These are phyloP conservation scores for Callaeas wilsoni DNA, from an alignment of 2,113 vertebrate genomes.

Conservation along the genomic window DNA sequence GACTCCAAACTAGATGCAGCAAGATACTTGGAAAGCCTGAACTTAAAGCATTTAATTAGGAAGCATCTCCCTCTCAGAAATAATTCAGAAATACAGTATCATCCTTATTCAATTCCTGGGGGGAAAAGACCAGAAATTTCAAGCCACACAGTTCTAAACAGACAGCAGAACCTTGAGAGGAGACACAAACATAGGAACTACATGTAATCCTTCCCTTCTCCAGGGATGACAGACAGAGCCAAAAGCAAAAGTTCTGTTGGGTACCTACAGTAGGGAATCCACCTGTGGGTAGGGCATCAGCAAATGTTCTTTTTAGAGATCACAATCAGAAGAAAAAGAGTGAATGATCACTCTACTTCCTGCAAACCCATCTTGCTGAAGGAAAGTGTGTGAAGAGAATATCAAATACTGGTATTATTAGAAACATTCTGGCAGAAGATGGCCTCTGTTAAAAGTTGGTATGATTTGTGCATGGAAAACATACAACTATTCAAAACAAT, in stretches of 20 bases:
- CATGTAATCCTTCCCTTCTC: background rate
- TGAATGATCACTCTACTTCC: background rate
- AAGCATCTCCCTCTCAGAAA: background rate
- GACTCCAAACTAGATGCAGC: background rate
- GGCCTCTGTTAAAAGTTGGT: background rate
- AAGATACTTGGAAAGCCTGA: background rate
- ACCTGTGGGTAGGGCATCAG: background rate
- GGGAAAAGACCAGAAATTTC: background rate
- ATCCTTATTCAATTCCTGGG: background rate
- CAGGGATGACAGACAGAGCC: background rate
- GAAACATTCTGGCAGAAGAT: slow-evolving; percentile 28
- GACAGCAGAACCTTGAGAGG: background rate
- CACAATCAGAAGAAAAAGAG: background rate
- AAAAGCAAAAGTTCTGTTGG: background rate
- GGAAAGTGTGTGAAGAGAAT: background rate
- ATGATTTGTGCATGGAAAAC: background rate
- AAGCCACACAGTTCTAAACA: background rate
- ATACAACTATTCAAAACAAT: background rate
- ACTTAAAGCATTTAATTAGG: background rate
- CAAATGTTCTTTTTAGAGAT: background rate
- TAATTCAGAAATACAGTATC: background rate
- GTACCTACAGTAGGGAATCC: background rate
- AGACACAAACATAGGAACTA: background rate
- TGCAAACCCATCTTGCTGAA: background rate
- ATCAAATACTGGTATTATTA: background rate